Base-by-base conservation (phyloP, 2,888 invertebrate genomes). In the Acholoe squamosa region DNA sequence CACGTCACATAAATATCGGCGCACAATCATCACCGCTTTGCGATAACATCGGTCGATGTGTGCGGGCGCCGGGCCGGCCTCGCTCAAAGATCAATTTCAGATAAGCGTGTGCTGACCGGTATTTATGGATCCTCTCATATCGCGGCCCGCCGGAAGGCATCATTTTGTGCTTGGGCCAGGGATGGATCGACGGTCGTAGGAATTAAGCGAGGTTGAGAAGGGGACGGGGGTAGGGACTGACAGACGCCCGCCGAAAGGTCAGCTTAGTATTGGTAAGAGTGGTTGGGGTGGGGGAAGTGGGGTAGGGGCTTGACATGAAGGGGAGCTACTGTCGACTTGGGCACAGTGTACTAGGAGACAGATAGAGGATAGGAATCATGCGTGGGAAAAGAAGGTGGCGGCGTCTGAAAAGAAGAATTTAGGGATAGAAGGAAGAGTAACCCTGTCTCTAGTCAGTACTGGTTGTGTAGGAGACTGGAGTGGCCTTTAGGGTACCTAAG, bases 61-160 rank as follows among this genome's bases (percentile, higher is more conserved):
- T 43, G 80, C 80, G 80, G 33, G 34, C 80, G 71, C 14, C 71
- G 71, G 43, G 71, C 28, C 71, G 71, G n/a, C 71, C 71, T 14
- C 71, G 28, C 33, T 22, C 80, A 80, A 33, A 80, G 80, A 80
- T 80, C 80, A 80, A 80, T 80, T 80, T 80, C 34, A 80, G 80
- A 80, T 80, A 80, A 80, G 80, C 80, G 80, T 16, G 34, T 34
- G 80, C 80, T 80, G 80, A 80, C 80, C 80, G 80, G 34, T 80
- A 80, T 80, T 80, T 80, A 80, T 80, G 80, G 80, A 80, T 80
- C 80, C 80, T 3, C 34, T 80, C 80, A 80, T 80, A 80, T 80
- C 80, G 33, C 33, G 80, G 34, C 12, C 80, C 61, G 61, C 61
- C 61, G 80, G 80, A 61, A 80, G 14, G 33, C 76, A 76, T 76